A percentile compares a stretch with the other conserved stretches of the same genome.
Evolutionary conservation across 2,113 vertebrate species (phyloP).

Genomic region (Gymnobelideus leadbeateri): DNA sequence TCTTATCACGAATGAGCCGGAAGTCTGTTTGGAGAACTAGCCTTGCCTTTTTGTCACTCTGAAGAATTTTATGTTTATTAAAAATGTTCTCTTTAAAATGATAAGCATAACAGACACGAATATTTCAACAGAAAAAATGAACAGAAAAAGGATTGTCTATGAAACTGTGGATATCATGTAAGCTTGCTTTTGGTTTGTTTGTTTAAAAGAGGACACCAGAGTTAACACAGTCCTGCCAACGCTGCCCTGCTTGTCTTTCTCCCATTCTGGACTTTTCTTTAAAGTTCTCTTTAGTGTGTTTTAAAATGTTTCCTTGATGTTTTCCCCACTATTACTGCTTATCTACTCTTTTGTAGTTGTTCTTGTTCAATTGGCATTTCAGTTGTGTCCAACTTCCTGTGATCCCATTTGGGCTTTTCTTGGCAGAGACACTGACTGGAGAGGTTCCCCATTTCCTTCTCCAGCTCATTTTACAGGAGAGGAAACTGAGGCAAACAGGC

Average conservation of each 20-base stretch:
- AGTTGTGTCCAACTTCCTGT: background rate
- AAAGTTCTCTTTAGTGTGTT: background rate
- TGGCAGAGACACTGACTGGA: background rate
- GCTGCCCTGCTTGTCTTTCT: background rate
- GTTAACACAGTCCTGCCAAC: background rate
- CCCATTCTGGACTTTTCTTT: background rate
- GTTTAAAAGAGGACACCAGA: background rate
- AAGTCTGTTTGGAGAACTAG: background rate
- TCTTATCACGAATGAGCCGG: background rate
- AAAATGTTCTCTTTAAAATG: background rate
- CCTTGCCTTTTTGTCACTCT: background rate
- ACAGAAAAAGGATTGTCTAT: background rate
- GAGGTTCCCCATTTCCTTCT: background rate
- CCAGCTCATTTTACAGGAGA: background rate
- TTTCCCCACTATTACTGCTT: background rate
- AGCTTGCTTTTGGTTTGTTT: background rate
- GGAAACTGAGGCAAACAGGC: background rate
- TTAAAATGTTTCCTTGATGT: background rate
- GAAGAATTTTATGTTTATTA: background rate
- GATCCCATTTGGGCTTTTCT: background rate
- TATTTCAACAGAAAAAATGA: background rate
- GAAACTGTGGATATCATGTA: background rate
- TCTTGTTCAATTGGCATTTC: background rate
- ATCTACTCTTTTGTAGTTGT: background rate
- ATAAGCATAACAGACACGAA: background rate